Evolutionary conservation across 37 sponge, comb jelly and placozoan species (phyloP).

Genomic region (Beroe forskalii): DNA sequence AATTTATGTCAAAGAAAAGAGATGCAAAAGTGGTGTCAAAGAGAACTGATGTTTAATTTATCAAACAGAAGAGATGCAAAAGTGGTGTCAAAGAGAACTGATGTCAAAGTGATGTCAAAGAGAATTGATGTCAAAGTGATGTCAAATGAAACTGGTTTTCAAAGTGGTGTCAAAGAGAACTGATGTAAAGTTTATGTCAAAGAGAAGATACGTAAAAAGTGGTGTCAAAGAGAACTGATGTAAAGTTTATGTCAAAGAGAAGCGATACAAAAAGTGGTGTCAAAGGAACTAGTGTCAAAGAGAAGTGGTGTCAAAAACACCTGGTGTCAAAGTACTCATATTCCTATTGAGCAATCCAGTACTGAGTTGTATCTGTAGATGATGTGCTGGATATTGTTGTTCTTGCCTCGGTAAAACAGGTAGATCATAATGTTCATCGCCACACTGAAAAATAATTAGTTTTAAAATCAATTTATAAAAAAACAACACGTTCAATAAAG

Average conservation of each 20-base stretch:
- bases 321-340: not conserved
- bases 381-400: conserved; percentile 41
- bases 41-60: no score
- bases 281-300: not conserved
- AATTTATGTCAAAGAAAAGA: no score
- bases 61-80: no score
- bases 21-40: not conserved
- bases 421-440: not conserved
- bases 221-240: not conserved
- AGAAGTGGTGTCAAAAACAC: not conserved
- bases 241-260: not conserved
- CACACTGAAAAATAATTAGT: conserved; percentile 8
- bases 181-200: not conserved
- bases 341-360: conserved; percentile 11
- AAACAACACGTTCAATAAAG: no score
- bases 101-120: not conserved
- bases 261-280: not conserved
- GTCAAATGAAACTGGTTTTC: not conserved
- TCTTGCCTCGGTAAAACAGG: conserved; percentile 32
- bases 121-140: not conserved
- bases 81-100: not conserved
- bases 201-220: not conserved
- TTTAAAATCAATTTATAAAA: not conserved
- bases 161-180: not conserved
- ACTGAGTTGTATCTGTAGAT: not conserved